phyloP scores from a whole-genome alignment of 35 echinoderm and acorn worm genomes.

The Nesometra sesokonis region DNA sequence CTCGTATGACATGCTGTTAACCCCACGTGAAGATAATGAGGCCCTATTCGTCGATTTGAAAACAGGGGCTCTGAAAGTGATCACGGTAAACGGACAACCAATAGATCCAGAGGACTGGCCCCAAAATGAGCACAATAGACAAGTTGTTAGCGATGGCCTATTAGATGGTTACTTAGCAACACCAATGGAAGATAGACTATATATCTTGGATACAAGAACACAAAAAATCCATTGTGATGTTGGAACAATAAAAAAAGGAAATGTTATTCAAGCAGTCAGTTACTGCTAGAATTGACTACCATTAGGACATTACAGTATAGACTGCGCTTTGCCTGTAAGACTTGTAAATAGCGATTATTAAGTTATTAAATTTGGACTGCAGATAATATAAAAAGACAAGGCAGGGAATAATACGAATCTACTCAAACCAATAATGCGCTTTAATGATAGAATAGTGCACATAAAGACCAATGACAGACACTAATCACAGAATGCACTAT shows the following conservation, averaged over 20 bases:
- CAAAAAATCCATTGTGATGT: neutral
- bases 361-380: too few species aligned
- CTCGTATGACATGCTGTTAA: conserved; percentile 68
- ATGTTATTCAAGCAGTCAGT: neutral
- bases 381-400: too few species aligned
- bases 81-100: conserved; percentile 56
- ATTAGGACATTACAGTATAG: too few species aligned
- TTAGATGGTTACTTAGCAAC: conserved; percentile 69
- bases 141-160: conserved; percentile 58
- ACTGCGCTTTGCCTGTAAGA: too few species aligned
- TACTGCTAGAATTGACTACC: neutral
- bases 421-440: too few species aligned
- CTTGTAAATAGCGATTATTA: too few species aligned
- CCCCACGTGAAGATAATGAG: conserved; percentile 60
- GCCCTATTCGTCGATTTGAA: conserved; percentile 67
- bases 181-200: conserved; percentile 18
- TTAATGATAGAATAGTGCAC: too few species aligned
- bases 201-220: neutral
- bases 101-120: conserved; percentile 60
- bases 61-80: conserved; percentile 73
- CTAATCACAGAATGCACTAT: too few species aligned
- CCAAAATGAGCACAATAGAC: conserved; percentile 57
- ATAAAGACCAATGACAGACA: too few species aligned
- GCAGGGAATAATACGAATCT: too few species aligned
- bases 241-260: neutral